Base-by-base conservation (phyloP, 1,140 invertebrate genomes). In the Oscheius sp. region DNA sequence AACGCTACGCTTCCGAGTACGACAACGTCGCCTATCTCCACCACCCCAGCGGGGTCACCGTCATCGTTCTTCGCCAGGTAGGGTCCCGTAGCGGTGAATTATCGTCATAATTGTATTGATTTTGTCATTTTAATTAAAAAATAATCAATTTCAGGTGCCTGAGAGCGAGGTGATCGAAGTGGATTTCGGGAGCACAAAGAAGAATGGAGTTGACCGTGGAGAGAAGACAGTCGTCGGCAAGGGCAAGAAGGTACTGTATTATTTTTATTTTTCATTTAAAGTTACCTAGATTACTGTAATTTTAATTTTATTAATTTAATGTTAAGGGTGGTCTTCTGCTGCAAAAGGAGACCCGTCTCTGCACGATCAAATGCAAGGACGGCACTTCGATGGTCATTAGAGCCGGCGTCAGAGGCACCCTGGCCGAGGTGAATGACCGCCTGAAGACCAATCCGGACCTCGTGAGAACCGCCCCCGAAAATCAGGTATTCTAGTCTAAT, bases 41-140 rank as follows among this genome's bases (percentile, higher is more conserved):
- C 38, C 75, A 76, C 68, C 75, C 75, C 18, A 76, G 75, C 62
- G 75, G 75, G n/a, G 75, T 75, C 32, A 74, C 67, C 28, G 75
- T 76, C 10, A 49, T 76, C 20, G 72, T 73, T 28, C 58, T 68
- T 2, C 10, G 49, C 31, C 23, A 68, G 68, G 71, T 73, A 32
- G 31, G 52, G n/a, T 20, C 13, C 20, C 13, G 23, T 1, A 28
- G 26, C 1, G 4, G 23, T 38, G 20, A 0, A 63, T 34, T 34
- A 59, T 59, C 42, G 15, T 45, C 42, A 45, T 15, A 23, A 45
- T 42, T n/a, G n/a, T n/a, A n/a, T n/a, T n/a, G n/a, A 2, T 31
- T 52, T 34, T 29, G 2, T 59, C 3, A 59, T 59, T 66, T 1
- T 20, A 55, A 7, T 55, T 68, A 31, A 34, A 15, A 46, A 49